Evolutionary conservation across 2,888 invertebrate genomes (phyloP).

Genomic region (Lacanobia oleracea): DNA sequence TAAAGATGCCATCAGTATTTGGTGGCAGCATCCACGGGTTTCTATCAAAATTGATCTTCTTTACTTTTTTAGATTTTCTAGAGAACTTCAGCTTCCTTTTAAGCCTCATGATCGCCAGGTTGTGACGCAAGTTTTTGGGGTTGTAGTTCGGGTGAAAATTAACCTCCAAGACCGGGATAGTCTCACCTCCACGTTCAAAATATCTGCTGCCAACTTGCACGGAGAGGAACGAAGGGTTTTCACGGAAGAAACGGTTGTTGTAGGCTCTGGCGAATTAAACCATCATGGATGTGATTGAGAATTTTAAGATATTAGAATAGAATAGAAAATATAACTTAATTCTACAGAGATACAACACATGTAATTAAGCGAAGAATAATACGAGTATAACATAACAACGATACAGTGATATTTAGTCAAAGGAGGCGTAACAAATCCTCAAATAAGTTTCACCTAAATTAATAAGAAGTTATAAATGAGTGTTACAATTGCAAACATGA

Average conservation of each 20-base stretch:
- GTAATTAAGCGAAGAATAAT: too few relatives aligned
- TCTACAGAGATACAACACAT: too few relatives aligned
- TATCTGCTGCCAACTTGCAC: constrained; percentile 79
- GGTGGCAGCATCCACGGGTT: constrained; percentile 64
- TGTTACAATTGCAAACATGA: constrained; percentile 84
- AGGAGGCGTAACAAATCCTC: background rate
- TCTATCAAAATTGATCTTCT: constrained; percentile 78
- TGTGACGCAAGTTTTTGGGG: constrained; percentile 78
- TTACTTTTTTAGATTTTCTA: constrained; percentile 61
- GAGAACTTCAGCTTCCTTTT: constrained; percentile 66
- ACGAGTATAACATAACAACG: too few relatives aligned
- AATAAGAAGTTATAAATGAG: background rate
- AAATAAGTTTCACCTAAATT: background rate
- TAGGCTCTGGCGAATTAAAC: constrained; percentile 73
- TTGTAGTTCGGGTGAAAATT: constrained; percentile 81
- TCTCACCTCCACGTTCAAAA: constrained; percentile 76
- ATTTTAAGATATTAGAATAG: background rate
- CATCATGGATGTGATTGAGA: constrained; percentile 1
- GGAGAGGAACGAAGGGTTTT: constrained; percentile 81
- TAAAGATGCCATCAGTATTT: constrained; percentile 74
- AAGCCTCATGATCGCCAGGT: constrained; percentile 78
- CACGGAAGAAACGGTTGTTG: constrained; percentile 84
- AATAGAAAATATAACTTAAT: too few relatives aligned
- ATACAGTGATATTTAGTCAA: too few relatives aligned
- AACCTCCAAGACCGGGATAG: constrained; percentile 76